Base-by-base conservation (phyloP, 2,113 vertebrate genomes). In the Pholis gunnellus region DNA sequence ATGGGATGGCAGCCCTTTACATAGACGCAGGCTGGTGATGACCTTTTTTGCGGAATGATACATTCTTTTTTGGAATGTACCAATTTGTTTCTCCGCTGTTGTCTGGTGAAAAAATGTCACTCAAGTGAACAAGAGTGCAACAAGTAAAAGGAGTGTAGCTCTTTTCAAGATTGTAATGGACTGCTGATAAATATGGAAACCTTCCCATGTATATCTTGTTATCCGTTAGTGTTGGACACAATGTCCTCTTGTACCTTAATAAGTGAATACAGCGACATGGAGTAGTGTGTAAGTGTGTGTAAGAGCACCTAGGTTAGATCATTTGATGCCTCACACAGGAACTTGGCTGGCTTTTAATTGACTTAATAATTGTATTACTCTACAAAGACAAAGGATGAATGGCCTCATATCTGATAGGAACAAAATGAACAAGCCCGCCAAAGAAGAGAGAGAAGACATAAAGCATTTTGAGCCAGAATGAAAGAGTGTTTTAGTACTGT, bases 371-470 rank as follows among this genome's bases (percentile, higher is more conserved):
- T 90, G 84, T 87, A 91, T 90, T 79, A 91, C 80, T 89, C 76
- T 79, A 83, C 87, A 94, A 90, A 92, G 89, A 91, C 90, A 92
- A 91, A 90, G 69, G 83, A 92, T 91, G 87, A 93, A 92, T 91
- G 82, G 36, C 71, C 83, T 89, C 85, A 91, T 91, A 93, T 93
- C 92, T 91, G 76, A 56, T 77, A 75, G 84, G 66, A 87, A 85
- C 78, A 68, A 92, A 92, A 89, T 84, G 72, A 93, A 90, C 79
- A 76, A 70, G 60, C 65, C 77, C 81, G 88, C 73, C 85, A 78
- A 82, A 80, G 75, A 87, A 83, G 85, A 85, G 72, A 67, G 83
- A 78, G 78, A 71, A 50, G 74, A 63, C 78, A 81, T 69, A 57
- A 84, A 76, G 63, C 64, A 68, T 65, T 72, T 38, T 78, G 54